Percentiles rank a stretch among this genome's conserved stretches.
Evolutionary conservation across 2,113 vertebrate species (phyloP).

Genomic region (Otocyon megalotis): DNA sequence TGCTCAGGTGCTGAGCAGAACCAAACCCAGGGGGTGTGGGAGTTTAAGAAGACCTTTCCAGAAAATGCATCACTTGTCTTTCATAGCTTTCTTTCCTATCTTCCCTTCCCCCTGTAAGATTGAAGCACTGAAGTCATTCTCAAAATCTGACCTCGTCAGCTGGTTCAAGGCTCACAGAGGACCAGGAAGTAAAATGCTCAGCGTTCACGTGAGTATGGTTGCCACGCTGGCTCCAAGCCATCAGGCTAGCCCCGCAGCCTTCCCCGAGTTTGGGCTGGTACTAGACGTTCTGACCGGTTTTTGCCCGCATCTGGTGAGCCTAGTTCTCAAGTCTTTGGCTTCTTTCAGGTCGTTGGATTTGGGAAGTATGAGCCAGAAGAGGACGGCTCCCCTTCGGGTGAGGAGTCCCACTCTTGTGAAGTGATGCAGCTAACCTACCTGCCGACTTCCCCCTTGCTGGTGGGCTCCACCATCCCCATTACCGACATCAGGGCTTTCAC

Average conservation of each 20-base stretch:
- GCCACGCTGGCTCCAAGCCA: no score
- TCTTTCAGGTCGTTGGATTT: slow-evolving; percentile 94
- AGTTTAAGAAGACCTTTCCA: neutral
- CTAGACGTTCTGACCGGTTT: neutral
- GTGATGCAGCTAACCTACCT: slow-evolving; percentile 92
- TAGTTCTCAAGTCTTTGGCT: neutral
- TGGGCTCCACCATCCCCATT: slow-evolving; percentile 86
- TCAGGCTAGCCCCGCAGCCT: neutral
- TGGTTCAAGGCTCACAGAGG: slow-evolving; percentile 93
- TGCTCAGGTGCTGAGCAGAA: neutral
- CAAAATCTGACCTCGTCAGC: slow-evolving; percentile 90
- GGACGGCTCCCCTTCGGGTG: slow-evolving; percentile 71
- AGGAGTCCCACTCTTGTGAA: slow-evolving; percentile 87
- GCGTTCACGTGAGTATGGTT: slow-evolving; percentile 92
- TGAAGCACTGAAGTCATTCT: slow-evolving; percentile 93
- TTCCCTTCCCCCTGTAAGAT: slow-evolving; percentile 86
- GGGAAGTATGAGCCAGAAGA: slow-evolving; percentile 91
- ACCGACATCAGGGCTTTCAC: slow-evolving; percentile 95
- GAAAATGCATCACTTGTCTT: neutral
- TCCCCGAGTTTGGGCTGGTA: neutral
- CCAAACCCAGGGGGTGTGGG: neutral
- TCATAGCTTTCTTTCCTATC: neutral
- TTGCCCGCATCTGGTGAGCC: neutral
- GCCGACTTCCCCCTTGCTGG: slow-evolving; percentile 87
- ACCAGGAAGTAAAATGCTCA: slow-evolving; percentile 91